Evolutionary conservation across 1,140 invertebrate species (phyloP).

Genomic region (Aphidius gifuensis): DNA sequence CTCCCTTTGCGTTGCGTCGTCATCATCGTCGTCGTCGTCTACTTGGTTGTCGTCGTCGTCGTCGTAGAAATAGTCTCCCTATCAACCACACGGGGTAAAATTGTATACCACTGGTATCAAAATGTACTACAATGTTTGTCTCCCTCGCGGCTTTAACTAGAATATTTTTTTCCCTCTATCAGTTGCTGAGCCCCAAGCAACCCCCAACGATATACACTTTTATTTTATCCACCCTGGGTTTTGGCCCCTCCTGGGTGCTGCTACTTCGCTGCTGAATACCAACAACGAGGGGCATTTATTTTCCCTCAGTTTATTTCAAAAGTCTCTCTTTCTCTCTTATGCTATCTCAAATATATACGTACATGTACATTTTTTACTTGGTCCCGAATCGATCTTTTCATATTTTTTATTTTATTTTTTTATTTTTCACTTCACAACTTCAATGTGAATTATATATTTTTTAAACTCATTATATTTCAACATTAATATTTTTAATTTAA

Average conservation of each 20-base stretch:
- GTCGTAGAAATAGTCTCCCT: constrained; percentile 9
- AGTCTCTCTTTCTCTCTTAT: constrained; percentile 9
- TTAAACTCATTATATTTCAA: too few relatives aligned
- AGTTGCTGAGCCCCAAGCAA: constrained; percentile 16
- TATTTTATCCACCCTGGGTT: constrained; percentile 21
- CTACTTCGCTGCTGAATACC: neutral
- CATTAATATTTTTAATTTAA: too few relatives aligned
- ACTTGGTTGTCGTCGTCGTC: too few relatives aligned
- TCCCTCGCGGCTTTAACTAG: constrained; percentile 11
- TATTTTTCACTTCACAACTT: neutral
- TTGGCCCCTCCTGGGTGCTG: constrained; percentile 23
- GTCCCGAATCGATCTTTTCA: constrained; percentile 20
- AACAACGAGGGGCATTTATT: constrained; percentile 17
- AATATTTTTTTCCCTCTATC: constrained; percentile 5
- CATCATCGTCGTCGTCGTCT: too few relatives aligned
- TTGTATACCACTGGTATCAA: constrained; percentile 19
- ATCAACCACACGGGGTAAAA: constrained; percentile 3
- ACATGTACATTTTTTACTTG: constrained; percentile 20
- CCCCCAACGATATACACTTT: constrained; percentile 17
- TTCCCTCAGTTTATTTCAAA: constrained; percentile 9
- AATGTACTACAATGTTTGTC: constrained; percentile 7
- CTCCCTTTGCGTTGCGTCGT: constrained; percentile 1
- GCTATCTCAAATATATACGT: constrained; percentile 5
- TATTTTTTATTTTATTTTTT: constrained; percentile 16
- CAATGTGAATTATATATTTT: too few relatives aligned